Evolutionary conservation across 2,888 invertebrate genomes (phyloP).

Genomic region (Drosophila meridiana): DNA sequence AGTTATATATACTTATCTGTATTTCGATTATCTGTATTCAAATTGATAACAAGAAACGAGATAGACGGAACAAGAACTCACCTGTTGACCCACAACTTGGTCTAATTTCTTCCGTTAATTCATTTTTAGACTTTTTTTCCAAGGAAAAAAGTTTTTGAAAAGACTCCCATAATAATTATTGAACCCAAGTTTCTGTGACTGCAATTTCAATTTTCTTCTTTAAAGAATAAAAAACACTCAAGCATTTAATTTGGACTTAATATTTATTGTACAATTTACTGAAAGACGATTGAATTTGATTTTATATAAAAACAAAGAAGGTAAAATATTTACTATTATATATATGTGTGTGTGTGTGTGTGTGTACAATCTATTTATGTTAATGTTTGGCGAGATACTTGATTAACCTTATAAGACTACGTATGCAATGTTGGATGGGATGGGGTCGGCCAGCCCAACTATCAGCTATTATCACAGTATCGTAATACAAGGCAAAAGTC

Average conservation of each 20-base stretch:
- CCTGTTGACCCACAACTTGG: too few relatives aligned
- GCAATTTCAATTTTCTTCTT: too few relatives aligned
- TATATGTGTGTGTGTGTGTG: neutral
- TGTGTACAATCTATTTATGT: neutral
- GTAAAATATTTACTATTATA: too few relatives aligned
- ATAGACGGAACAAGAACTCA: too few relatives aligned
- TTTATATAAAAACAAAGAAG: neutral
- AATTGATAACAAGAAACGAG: too few relatives aligned
- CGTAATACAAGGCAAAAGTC: slow-evolving; percentile 70
- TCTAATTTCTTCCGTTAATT: too few relatives aligned
- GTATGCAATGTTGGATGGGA: slow-evolving; percentile 31
- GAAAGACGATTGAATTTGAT: neutral
- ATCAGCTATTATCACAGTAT: slow-evolving; percentile 74
- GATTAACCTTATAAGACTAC: slow-evolving; percentile 16
- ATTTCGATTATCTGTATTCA: too few relatives aligned
- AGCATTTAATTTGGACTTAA: neutral
- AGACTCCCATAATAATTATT: too few relatives aligned
- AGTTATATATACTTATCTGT: too few relatives aligned
- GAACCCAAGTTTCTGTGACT: too few relatives aligned
- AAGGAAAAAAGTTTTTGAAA: too few relatives aligned
- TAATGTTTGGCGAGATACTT: slow-evolving; percentile 40
- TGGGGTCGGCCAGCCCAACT: slow-evolving; percentile 49
- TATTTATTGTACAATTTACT: slow-evolving; percentile 25
- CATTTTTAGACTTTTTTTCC: too few relatives aligned
- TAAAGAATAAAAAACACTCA: neutral